Percentiles rank a stretch among this genome's conserved stretches.
Conservation (phyloP, 1,140 invertebrate genomes). For the Harlomillsia oculata region DNA sequence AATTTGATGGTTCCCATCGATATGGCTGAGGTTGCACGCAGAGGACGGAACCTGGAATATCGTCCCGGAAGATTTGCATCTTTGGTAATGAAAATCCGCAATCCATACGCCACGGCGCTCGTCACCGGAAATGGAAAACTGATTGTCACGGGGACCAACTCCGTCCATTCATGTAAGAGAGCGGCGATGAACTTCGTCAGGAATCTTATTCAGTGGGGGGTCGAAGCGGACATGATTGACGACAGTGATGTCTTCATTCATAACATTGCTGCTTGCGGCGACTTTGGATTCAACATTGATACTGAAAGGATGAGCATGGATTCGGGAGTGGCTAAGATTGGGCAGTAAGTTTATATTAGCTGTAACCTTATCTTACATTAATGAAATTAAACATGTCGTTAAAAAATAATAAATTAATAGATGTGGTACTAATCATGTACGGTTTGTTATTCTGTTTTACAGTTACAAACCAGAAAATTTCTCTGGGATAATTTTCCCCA, state of each 20-base stretch:
- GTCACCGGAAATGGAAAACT: constrained; percentile 52
- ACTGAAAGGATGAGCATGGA: constrained; percentile 1
- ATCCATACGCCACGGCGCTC: constrained; percentile 50
- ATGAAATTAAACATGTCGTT: background rate
- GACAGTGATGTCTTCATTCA: too few species aligned
- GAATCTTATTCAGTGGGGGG: constrained; percentile 51
- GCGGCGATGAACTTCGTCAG: constrained; percentile 50
- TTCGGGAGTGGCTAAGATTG: background rate
- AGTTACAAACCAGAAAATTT: constrained; percentile 24
- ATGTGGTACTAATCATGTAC: too few species aligned
- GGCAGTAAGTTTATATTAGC: background rate
- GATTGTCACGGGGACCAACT: constrained; percentile 54
- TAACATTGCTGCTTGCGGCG: constrained; percentile 14
- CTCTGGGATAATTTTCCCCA: constrained; percentile 15
- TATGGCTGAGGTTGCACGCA: constrained; percentile 45
- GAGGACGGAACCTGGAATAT: constrained; percentile 51
- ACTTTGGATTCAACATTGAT: constrained; percentile 10
- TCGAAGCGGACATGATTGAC: constrained; percentile 35
- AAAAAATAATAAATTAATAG: too few species aligned
- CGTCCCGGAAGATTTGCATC: constrained; percentile 53
- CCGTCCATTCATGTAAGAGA: constrained; percentile 46
- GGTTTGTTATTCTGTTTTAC: background rate
- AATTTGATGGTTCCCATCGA: constrained; percentile 43
- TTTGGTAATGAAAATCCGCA: constrained; percentile 50
- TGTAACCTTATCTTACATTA: background rate